Conservation (phyloP, 2,888 invertebrate genomes). For the Subacronicta megacephala region DNA sequence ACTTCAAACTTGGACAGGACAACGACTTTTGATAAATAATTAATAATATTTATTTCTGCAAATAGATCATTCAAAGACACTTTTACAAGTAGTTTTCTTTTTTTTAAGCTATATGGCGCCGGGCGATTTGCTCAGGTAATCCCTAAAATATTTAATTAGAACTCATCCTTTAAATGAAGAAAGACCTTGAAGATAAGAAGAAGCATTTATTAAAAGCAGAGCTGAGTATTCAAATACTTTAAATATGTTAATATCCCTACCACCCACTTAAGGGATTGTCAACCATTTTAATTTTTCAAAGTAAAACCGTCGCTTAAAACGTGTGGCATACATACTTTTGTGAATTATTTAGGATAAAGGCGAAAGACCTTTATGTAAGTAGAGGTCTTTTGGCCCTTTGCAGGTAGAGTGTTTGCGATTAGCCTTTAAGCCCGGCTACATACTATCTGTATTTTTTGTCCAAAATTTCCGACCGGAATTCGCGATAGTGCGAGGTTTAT, state of each 20-base stretch:
- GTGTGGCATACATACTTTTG: constrained; percentile 8
- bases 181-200: constrained; percentile 14
- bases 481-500: too few species aligned
- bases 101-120: too few species aligned
- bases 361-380: constrained; percentile 11
- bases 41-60: too few species aligned
- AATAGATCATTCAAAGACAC: too few species aligned
- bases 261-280: constrained; percentile 40
- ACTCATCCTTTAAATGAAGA: constrained; percentile 14
- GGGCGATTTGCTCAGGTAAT: too few species aligned
- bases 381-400: constrained; percentile 8
- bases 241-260: constrained; percentile 43
- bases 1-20: too few species aligned
- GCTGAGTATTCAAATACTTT: constrained; percentile 30
- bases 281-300: constrained; percentile 52
- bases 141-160: neutral
- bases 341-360: constrained; percentile 24
- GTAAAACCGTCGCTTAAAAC: constrained; percentile 26
- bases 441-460: neutral
- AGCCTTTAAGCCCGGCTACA: constrained; percentile 2
- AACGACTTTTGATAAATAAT: too few species aligned
- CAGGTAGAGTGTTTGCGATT: neutral
- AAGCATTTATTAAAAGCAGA: constrained; percentile 33
- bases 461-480: too few species aligned
- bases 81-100: too few species aligned